Evolutionary conservation across 23 tunicate genomes (phyloP).

Genomic region (Ascidia mentula): DNA sequence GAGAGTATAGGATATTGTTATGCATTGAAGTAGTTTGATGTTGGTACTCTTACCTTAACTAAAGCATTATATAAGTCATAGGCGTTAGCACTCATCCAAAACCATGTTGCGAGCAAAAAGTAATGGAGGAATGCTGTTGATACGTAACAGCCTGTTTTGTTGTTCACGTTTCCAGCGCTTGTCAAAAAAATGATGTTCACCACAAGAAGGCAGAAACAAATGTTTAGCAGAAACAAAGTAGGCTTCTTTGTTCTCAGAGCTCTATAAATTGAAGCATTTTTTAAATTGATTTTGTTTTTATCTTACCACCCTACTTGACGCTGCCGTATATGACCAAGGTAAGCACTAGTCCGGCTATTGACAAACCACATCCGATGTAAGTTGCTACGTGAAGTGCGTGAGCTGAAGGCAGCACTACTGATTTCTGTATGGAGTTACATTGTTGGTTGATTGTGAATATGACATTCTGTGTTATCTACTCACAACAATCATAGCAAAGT

Average conservation of each 20-base stretch:
- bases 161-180: conserved; percentile 10
- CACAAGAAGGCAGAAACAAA: conserved; percentile 25
- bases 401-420: not conserved
- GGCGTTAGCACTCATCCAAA: conserved; percentile 36
- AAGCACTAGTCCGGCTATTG: not conserved
- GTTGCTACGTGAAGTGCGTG: not conserved
- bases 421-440: not conserved
- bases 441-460: not conserved
- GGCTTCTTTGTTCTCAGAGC: conserved; percentile 24
- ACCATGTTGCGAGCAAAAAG: conserved; percentile 36
- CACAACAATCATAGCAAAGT: not conserved
- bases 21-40: too few species aligned
- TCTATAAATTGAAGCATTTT: not conserved
- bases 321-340: conserved; percentile 2
- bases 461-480: not conserved
- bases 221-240: conserved; percentile 21
- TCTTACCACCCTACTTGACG: not conserved
- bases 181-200: conserved; percentile 27
- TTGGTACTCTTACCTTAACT: not conserved
- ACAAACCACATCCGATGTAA: not conserved
- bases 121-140: conserved; percentile 27
- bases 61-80: conserved; percentile 2
- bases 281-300: too few species aligned
- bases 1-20: too few species aligned
- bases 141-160: conserved; percentile 9